Conservation (phyloP, 2,888 invertebrate genomes). For the Scelioninae gen. 1 region DNA sequence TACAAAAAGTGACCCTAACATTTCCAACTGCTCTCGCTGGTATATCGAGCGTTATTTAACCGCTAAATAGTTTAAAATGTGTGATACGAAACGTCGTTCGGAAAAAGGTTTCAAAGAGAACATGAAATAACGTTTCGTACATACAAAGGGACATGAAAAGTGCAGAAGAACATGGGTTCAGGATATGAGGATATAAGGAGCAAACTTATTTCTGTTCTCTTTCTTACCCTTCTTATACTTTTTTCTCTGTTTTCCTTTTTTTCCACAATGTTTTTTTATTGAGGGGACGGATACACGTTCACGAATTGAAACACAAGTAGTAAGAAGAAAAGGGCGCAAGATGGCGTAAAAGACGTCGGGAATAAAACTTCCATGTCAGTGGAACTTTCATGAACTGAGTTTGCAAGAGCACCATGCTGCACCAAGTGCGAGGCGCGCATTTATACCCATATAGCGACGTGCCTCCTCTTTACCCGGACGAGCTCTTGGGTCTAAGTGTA, state of each 20-base stretch:
- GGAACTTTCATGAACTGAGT: constrained; percentile 68
- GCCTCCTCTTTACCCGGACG: constrained; percentile 65
- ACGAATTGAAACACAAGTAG: constrained; percentile 55
- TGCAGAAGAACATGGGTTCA: constrained; percentile 15
- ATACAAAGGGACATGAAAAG: constrained; percentile 38
- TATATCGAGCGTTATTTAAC: constrained; percentile 26
- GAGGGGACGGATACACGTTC: constrained; percentile 33
- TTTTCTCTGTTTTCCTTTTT: background rate
- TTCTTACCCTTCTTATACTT: background rate
- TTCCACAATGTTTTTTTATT: constrained; percentile 32
- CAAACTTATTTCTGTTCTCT: background rate
- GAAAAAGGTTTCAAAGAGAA: constrained; percentile 30
- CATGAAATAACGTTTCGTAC: constrained; percentile 43
- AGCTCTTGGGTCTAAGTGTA: constrained; percentile 68
- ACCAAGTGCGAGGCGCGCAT: constrained; percentile 60
- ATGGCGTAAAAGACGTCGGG: constrained; percentile 62
- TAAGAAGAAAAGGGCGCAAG: constrained; percentile 42
- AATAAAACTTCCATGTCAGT: constrained; percentile 70
- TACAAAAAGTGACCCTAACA: background rate
- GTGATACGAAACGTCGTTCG: constrained; percentile 32
- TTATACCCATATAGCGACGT: constrained; percentile 66
- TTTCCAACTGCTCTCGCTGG: background rate
- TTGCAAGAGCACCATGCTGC: constrained; percentile 56
- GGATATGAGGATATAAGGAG: background rate
- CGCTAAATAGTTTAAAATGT: constrained; percentile 30